These are phyloP conservation scores for Drosophila simulans DNA, from an alignment of 1,140 invertebrate genomes.

Conservation along the genomic window DNA sequence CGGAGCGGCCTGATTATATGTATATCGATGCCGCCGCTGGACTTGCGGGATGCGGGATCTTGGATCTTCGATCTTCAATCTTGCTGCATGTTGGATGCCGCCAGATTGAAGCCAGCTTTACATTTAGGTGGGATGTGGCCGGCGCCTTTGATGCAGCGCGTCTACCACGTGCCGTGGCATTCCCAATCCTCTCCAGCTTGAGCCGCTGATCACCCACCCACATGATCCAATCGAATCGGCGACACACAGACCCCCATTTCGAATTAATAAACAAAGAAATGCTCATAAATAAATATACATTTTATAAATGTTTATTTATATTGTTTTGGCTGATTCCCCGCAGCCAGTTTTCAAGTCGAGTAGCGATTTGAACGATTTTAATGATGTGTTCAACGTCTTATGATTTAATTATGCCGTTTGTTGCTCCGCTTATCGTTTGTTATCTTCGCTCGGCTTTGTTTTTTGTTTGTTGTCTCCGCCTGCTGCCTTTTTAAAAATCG, in stretches of 20 bases:
- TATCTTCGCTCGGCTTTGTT: conserved; percentile 29
- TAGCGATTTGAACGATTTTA: conserved; percentile 78
- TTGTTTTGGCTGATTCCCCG: conserved; percentile 28
- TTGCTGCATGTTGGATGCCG: not conserved
- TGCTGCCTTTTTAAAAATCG: conserved; percentile 37
- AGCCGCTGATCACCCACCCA: conserved; percentile 36
- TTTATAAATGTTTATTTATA: conserved; percentile 59
- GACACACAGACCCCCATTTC: conserved; percentile 72
- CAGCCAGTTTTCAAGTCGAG: conserved; percentile 69
- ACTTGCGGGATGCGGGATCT: conserved; percentile 2
- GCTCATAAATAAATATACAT: conserved; percentile 74
- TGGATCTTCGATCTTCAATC: conserved; percentile 7
- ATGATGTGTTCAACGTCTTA: conserved; percentile 81
- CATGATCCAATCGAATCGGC: conserved; percentile 72
- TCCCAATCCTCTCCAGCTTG: not conserved
- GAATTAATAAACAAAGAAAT: conserved; percentile 78
- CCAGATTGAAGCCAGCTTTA: conserved; percentile 12
- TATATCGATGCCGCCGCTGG: conserved; percentile 49
- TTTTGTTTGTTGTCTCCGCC: conserved; percentile 26
- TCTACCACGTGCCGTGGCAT: conserved; percentile 74
- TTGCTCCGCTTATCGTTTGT: conserved; percentile 55
- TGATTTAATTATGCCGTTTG: conserved; percentile 79
- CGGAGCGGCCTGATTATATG: conserved; percentile 53
- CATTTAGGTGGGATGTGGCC: conserved; percentile 74
- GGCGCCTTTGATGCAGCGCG: conserved; percentile 80